Evolutionary conservation across 1,140 invertebrate species (phyloP).

Genomic region (Thalassaphorura encarpata): DNA sequence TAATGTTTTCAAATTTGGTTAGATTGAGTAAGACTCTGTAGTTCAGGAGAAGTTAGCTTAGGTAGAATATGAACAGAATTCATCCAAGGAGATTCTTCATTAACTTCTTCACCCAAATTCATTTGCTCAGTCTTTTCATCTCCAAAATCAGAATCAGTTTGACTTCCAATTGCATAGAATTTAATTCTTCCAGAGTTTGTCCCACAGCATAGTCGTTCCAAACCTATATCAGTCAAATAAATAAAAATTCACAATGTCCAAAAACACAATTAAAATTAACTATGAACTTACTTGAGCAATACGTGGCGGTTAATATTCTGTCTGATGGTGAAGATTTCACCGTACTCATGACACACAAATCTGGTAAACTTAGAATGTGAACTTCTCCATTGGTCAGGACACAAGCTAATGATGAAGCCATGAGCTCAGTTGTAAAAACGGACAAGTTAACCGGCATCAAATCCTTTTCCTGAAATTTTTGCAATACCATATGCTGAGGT

Average conservation of each 20-base stretch:
- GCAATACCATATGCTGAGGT: conserved; percentile 33
- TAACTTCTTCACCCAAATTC: neutral
- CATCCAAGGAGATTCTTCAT: neutral
- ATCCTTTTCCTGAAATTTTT: conserved; percentile 12
- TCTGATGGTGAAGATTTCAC: conserved; percentile 34
- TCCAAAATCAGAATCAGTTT: conserved; percentile 9
- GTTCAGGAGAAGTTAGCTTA: conserved; percentile 43
- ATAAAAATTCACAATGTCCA: conserved; percentile 2
- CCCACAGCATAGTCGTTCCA: conserved; percentile 72
- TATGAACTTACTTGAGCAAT: conserved; percentile 28
- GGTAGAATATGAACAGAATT: conserved; percentile 45
- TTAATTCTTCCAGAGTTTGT: conserved; percentile 66
- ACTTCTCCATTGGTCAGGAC: conserved; percentile 18
- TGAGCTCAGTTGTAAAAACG: conserved; percentile 16
- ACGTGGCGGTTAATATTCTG: conserved; percentile 22
- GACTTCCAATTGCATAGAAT: conserved; percentile 48
- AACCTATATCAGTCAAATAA: conserved; percentile 40
- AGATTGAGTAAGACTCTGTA: conserved; percentile 51
- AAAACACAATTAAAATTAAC: conserved; percentile 11
- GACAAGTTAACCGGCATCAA: conserved; percentile 12
- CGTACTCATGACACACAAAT: conserved; percentile 41
- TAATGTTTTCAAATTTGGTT: conserved; percentile 52
- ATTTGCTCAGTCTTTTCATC: conserved; percentile 5
- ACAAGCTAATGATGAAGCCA: conserved; percentile 11
- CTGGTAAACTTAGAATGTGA: conserved; percentile 14